These are phyloP conservation scores for Apistogramma diplotaenia DNA, from an alignment of 2,113 vertebrate genomes.

Conservation along the genomic window DNA sequence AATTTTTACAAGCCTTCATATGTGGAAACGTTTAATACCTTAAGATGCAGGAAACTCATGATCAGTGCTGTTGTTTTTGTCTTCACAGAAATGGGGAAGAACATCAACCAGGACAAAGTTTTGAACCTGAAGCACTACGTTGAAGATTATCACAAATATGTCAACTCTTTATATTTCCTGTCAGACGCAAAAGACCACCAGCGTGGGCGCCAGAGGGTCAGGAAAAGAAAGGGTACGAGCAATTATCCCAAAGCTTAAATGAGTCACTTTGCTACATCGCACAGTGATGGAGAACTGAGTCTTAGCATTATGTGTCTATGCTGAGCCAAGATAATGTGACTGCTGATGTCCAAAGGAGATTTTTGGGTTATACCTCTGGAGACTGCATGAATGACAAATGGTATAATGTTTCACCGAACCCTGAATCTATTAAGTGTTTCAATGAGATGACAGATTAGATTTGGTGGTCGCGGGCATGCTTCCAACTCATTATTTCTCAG, in stretches of 20 bases:
- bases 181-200: neutral
- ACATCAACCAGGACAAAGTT: conserved; percentile 77
- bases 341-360: conserved; percentile 28
- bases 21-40: neutral
- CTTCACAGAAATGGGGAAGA: conserved; percentile 74
- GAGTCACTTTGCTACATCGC: neutral
- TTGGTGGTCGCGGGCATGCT: conserved; percentile 54
- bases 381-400: conserved; percentile 53
- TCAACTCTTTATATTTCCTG: conserved; percentile 37
- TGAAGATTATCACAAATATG: conserved; percentile 68
- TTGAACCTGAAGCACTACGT: conserved; percentile 66
- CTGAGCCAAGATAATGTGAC: neutral
- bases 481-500: conserved; percentile 68
- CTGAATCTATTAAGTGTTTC: conserved; percentile 68
- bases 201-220: neutral
- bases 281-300: neutral
- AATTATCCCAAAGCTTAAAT: neutral
- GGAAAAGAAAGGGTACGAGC: conserved; percentile 42
- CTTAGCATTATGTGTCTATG: neutral
- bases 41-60: neutral
- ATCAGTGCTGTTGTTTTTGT: neutral
- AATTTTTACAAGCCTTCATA: neutral
- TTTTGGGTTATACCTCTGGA: conserved; percentile 46
- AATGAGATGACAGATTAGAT: conserved; percentile 69
- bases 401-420: conserved; percentile 54